A percentile compares a stretch with the other conserved stretches of the same genome.
Evolutionary conservation across 1,140 invertebrate species (phyloP).

Genomic region (Apis dorsata): DNA sequence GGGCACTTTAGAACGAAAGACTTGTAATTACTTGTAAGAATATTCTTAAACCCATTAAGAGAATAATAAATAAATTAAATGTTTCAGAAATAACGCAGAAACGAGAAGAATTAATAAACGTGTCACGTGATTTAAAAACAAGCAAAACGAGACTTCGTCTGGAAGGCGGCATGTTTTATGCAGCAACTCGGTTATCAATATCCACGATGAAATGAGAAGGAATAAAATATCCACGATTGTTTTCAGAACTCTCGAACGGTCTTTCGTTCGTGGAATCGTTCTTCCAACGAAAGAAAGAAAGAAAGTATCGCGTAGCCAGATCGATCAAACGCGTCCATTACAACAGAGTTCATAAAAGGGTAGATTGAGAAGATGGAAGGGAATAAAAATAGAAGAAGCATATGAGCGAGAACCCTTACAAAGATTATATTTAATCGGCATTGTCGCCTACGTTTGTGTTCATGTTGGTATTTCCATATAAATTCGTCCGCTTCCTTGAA

Average conservation of each 20-base stretch:
- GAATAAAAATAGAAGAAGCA: slow-evolving; percentile 37
- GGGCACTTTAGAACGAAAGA: no score
- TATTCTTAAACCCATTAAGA: no score
- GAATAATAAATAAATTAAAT: no score
- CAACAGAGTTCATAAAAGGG: slow-evolving; percentile 17
- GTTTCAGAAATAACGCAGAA: no score
- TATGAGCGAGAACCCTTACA: neutral
- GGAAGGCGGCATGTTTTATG: no score
- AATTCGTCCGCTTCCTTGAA: neutral
- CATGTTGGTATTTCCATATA: neutral
- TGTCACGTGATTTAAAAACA: no score
- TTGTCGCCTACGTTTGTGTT: neutral
- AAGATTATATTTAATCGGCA: neutral
- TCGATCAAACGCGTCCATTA: neutral
- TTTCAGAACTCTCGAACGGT: neutral
- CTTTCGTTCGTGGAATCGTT: neutral
- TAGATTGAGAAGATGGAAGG: neutral
- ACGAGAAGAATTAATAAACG: no score
- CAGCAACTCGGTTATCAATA: no score
- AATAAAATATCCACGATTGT: neutral
- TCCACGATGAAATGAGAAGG: neutral
- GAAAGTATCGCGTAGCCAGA: neutral
- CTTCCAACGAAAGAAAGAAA: neutral
- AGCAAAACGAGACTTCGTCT: no score
- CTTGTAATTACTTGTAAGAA: no score